Evolutionary conservation across 2,113 vertebrate species (phyloP).

Genomic region (Bambusicola thoracicus): DNA sequence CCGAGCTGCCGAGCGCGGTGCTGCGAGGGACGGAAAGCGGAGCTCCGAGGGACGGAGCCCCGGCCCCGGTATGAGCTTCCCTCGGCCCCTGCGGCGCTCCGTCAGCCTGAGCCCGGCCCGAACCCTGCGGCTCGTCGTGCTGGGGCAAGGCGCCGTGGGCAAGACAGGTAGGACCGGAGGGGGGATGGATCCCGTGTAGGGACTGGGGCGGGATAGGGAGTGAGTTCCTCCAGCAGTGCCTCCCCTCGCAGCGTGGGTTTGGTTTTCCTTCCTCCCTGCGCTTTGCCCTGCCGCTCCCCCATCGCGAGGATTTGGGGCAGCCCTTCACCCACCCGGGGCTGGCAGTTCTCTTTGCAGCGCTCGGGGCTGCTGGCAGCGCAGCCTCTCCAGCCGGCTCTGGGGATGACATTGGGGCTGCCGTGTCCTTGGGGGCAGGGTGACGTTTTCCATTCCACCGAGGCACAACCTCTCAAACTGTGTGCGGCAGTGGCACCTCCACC

Average conservation of each 20-base stretch:
- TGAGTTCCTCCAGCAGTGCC: neutral
- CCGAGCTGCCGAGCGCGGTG: neutral
- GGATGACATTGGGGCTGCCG: rapidly evolving
- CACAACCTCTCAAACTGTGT: neutral
- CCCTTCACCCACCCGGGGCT: neutral
- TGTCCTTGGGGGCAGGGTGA: neutral
- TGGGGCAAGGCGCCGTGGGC: constrained; percentile 78
- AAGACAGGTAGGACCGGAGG: constrained; percentile 77
- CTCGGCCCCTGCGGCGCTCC: constrained; percentile 76
- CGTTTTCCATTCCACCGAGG: rapidly evolving
- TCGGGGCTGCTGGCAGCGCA: rapidly evolving
- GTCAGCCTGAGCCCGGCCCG: constrained; percentile 72
- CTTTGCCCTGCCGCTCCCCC: rapidly evolving
- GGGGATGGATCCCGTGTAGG: no score
- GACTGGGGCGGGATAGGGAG: neutral
- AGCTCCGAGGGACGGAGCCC: neutral
- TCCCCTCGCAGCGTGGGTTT: rapidly evolving
- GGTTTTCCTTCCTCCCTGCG: neutral
- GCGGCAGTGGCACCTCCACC: neutral
- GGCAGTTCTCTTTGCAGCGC: neutral
- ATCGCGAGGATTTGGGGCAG: neutral
- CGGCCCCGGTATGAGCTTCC: constrained; percentile 73
- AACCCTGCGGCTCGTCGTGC: constrained; percentile 74
- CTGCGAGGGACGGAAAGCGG: neutral
- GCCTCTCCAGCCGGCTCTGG: rapidly evolving